Base-by-base conservation (phyloP, 2,113 vertebrate genomes). In the Tautogolabrus adspersus region DNA sequence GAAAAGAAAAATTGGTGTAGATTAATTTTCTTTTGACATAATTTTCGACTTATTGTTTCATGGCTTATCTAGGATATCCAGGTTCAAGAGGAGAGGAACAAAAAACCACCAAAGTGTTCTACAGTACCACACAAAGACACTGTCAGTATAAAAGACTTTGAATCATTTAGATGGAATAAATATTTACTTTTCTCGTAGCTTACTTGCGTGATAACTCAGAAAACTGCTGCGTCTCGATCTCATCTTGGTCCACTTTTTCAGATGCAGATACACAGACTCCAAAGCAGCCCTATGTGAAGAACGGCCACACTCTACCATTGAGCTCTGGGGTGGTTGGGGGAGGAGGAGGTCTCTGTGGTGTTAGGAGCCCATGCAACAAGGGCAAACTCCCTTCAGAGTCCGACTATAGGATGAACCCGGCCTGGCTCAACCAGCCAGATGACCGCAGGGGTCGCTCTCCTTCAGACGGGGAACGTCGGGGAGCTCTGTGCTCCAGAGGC, bases 291-390 rank as follows among this genome's bases (percentile, higher is more conserved):
- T 87, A 94, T 0, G 89, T 98, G 85, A 98, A 98, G 91, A 99
- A 99, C n/a, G 97, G 97, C 75, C 97, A 98, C 75, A 98, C 97
- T 0, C 79, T 95, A 26, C 96, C 96, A 16, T 75, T 95, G 19
- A 91, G 82, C 10, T 13, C 69, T 0, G 85, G 89, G 16, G 47
- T 49, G 16, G 77, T 73, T 0, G 86, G 87, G 12, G 85, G 88
- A 15, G 82, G 89, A 10, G 87, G 87, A 9, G 84, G 77, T 1
- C 16, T 77, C 26, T 64, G 85, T 10, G 73, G 89, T 18, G 82
- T 72, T 75, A 91, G 77, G 86, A 94, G 86, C 61, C 92, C 92
- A 2, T 92, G 86, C 76, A 88, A 76, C 74, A 86, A 90, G 58
- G 72, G 83, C 71, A 91, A 92, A 52, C 84, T 75, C 64, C 93